A percentile compares a stretch with the other conserved stretches of the same genome.
Evolutionary conservation across 2,888 invertebrate species (phyloP).

Genomic region (Drosophila seclusa): DNA sequence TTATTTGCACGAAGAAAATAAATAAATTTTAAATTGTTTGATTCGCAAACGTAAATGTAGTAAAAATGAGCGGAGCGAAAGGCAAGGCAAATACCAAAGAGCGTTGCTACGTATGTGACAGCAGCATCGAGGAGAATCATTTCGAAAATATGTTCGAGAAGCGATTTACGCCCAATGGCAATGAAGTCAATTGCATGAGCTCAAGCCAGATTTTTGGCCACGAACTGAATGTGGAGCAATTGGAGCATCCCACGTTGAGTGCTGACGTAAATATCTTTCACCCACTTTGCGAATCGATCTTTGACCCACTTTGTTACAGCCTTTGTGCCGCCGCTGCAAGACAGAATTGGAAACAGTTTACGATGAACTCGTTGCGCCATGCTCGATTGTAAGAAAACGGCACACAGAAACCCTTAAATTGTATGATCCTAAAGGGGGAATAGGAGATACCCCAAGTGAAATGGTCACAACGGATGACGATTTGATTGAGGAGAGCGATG

Average conservation of each 20-base stretch:
- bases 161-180: constrained; percentile 21
- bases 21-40: not conserved
- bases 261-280: too few species aligned
- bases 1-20: not conserved
- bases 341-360: constrained; percentile 56
- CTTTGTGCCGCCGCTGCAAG: constrained; percentile 68
- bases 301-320: constrained; percentile 34
- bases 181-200: constrained; percentile 16
- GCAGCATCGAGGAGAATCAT: not conserved
- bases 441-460: not conserved
- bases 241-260: constrained; percentile 43
- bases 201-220: constrained; percentile 10
- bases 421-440: not conserved
- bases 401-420: constrained; percentile 29
- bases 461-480: not conserved
- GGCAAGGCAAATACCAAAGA: too few species aligned
- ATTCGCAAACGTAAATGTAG: not conserved
- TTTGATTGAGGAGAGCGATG: not conserved
- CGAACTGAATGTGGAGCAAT: not conserved
- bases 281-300: not conserved
- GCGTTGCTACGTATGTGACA: constrained; percentile 42
- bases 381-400: constrained; percentile 48
- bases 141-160: constrained; percentile 32
- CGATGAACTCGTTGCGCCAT: constrained; percentile 37
- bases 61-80: not conserved